Base-by-base conservation (phyloP, 2,113 vertebrate genomes). In the Beaufortia kweichowensis region DNA sequence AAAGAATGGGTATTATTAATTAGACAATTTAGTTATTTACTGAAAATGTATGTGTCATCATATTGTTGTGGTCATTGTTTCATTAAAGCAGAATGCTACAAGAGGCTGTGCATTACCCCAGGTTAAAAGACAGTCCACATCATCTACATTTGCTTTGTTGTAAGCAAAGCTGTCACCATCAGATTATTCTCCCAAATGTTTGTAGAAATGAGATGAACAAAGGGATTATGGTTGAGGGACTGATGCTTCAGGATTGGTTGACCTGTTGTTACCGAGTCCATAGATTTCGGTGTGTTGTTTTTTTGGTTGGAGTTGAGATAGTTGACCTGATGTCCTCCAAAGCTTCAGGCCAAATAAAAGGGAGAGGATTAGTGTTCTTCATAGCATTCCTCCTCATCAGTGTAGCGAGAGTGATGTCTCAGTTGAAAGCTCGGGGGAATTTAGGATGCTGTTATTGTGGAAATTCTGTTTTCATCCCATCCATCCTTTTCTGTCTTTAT, bases 321-420 rank as follows among this genome's bases (percentile, higher is more conserved):
- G 31, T 19, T 76, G 79, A 72, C 76, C 79, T 83, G 73, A 33
- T 71, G 55, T 43, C 59, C 59, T 28, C 50, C 11, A 63, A 39
- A 33, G 46, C 79, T 59, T 26, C 60, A 64, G 66, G 60, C 28
- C 64, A 80, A 70, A 80, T 75, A 69, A 75, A 35, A 43, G 41
- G n/a, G 21, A 43, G 69, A 3, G 56, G 50, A 39, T 80, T 76
- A 61, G 65, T 14, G 4, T 61, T 24, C 21, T 7, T n/a, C 17
- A 24, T 53, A 59, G 48, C 62, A 73, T 82, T 76, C 78, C 75
- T 84, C 33, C 64, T 72, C 63, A 65, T 59, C 73, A 62, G 31
- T 57, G 50, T 81, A 69, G 72, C 31, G 63, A 77, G 64, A 79
- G 48, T 70, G 53, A 77, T 76, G 74, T 79, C 66, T 79, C 64